phyloP scores from a whole-genome alignment of 2,888 invertebrate species.

The Anaspis maculata region DNA sequence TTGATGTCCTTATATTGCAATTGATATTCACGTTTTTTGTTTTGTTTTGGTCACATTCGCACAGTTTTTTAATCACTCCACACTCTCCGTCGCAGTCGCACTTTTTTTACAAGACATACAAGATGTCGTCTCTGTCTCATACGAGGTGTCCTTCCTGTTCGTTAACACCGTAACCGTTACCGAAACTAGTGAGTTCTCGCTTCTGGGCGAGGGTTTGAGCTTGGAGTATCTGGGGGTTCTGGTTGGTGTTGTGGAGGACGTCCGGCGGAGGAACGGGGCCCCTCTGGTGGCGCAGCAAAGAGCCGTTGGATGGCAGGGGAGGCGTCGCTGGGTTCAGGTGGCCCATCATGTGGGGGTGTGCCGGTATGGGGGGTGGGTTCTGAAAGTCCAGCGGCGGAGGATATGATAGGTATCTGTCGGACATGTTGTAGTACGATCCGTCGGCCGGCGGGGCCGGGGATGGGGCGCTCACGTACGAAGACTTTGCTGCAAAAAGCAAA shows the following conservation, averaged over 20 bases:
- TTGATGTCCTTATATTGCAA: too few species aligned
- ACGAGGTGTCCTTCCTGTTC: slow-evolving; percentile 44
- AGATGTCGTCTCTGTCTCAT: slow-evolving; percentile 39
- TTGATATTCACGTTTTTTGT: too few species aligned
- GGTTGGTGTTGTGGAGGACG: slow-evolving; percentile 42
- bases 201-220: slow-evolving; percentile 41
- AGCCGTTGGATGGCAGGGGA: slow-evolving; percentile 38
- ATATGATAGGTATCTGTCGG: slow-evolving; percentile 72
- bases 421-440: slow-evolving; percentile 75
- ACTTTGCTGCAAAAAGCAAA: slow-evolving; percentile 44
- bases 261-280: slow-evolving; percentile 39
- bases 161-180: slow-evolving; percentile 41
- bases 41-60: too few species aligned
- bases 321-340: slow-evolving; percentile 40
- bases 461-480: slow-evolving; percentile 55
- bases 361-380: slow-evolving; percentile 34
- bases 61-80: too few species aligned
- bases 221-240: slow-evolving; percentile 40
- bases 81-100: too few species aligned
- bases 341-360: slow-evolving; percentile 45
- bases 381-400: slow-evolving; percentile 65
- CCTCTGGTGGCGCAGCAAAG: slow-evolving; percentile 35
- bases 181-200: slow-evolving; percentile 40
- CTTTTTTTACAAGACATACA: slow-evolving; percentile 34
- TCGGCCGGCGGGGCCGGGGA: slow-evolving; percentile 70